These are phyloP conservation scores for Vulpes ferrilata DNA, from an alignment of 2,113 vertebrate species.

Conservation along the genomic window DNA sequence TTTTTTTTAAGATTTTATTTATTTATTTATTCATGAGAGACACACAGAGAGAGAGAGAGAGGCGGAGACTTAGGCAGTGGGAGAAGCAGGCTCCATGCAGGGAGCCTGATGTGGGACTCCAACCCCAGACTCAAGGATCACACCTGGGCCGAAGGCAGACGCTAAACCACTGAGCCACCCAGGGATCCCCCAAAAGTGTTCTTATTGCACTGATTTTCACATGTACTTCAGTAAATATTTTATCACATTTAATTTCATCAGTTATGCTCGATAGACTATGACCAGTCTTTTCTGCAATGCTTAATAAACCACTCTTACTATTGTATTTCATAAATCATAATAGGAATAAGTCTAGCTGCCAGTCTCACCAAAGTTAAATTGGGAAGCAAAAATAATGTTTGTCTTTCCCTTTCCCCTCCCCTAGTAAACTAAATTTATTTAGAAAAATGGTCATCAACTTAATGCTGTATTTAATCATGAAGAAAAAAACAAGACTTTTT, in stretches of 20 bases:
- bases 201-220: background rate
- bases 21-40: too few relatives aligned
- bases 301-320: conserved; percentile 13
- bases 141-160: too few relatives aligned
- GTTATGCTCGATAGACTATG: background rate
- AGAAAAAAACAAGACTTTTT: conserved; percentile 4
- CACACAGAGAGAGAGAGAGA: too few relatives aligned
- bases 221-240: background rate
- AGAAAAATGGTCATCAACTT: background rate
- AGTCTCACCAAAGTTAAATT: background rate
- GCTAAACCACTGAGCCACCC: too few relatives aligned
- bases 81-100: too few relatives aligned
- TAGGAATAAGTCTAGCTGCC: background rate
- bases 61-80: too few relatives aligned
- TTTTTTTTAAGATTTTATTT: background rate
- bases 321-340: conserved; percentile 17
- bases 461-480: conserved; percentile 31
- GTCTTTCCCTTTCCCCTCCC: background rate
- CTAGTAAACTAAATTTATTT: conserved; percentile 43
- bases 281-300: background rate
- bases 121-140: too few relatives aligned
- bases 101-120: too few relatives aligned
- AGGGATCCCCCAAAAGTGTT: background rate
- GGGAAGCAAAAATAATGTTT: conserved; percentile 10
- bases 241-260: background rate